Conservation (phyloP, 35 echinoderm and acorn worm genomes). For the Holothuria glaberrima region DNA sequence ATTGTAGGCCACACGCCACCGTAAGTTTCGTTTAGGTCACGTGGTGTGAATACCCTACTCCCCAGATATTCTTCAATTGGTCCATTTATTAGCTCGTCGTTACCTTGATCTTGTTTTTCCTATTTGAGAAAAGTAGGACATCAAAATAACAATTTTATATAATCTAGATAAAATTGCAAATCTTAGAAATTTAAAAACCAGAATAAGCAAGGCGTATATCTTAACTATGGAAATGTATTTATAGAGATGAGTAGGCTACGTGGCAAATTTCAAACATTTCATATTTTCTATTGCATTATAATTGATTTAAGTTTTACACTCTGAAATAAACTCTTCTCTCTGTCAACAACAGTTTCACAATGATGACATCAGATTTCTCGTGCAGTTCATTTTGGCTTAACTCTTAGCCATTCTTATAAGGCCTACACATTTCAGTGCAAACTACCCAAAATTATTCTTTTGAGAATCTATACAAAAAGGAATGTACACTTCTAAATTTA, state of each 20-base stretch:
- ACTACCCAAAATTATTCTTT: too few species aligned
- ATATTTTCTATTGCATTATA: too few species aligned
- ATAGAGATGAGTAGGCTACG: too few species aligned
- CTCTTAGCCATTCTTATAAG: too few species aligned
- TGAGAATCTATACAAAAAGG: too few species aligned
- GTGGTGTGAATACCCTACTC: constrained; percentile 42
- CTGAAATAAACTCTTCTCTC: background rate
- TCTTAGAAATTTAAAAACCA: background rate
- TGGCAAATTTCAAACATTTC: too few species aligned
- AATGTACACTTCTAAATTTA: too few species aligned
- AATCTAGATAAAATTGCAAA: background rate
- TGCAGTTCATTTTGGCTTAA: too few species aligned
- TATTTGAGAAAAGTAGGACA: background rate
- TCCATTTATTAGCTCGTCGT: constrained; percentile 52
- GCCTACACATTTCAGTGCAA: too few species aligned
- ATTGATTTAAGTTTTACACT: background rate
- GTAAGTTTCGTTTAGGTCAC: constrained; percentile 49
- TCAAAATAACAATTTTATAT: background rate
- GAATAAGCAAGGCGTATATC: background rate
- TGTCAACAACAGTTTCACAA: background rate
- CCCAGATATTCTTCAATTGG: constrained; percentile 52
- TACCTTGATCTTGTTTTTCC: constrained; percentile 59
- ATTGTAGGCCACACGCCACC: constrained; percentile 50
- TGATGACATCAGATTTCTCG: background rate
- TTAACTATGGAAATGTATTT: too few species aligned